phyloP scores from a whole-genome alignment of 2,797 vertebrate genomes.

The Lacerta agilis region DNA sequence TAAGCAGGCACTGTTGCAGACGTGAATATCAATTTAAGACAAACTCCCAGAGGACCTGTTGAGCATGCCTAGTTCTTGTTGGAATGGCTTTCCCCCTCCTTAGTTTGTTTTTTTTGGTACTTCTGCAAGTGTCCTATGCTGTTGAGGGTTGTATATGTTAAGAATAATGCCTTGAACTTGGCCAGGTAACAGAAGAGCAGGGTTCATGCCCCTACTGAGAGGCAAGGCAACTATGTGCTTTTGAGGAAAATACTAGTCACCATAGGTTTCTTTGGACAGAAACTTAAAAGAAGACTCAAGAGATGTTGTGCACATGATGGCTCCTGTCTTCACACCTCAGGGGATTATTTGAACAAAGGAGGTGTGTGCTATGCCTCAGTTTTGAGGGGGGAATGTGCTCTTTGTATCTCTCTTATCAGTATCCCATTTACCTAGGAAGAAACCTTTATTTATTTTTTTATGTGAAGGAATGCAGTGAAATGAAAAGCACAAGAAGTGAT shows the following conservation, averaged over 20 bases:
- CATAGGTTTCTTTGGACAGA: neutral
- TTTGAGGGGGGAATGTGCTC: neutral
- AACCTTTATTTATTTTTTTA: neutral
- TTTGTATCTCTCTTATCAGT: neutral
- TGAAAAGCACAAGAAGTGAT: neutral
- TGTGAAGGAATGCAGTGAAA: neutral
- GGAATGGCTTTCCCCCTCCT: neutral
- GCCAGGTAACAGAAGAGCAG: no score
- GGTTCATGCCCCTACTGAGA: neutral
- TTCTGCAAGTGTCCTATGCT: no score
- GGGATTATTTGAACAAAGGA: neutral
- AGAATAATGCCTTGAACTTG: no score
- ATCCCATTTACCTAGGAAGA: neutral
- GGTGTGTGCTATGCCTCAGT: neutral
- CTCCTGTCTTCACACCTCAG: neutral
- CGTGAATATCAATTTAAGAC: no score
- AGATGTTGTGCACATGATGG: neutral
- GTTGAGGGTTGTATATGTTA: no score
- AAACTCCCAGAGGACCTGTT: neutral
- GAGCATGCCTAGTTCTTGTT: neutral
- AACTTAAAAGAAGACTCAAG: neutral
- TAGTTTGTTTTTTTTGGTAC: neutral
- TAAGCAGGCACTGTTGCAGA: neutral
- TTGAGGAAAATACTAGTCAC: conserved; percentile 3
- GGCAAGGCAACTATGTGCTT: neutral